Base-by-base conservation (phyloP, 2,113 vertebrate species). In the Leucoraja erinaceus region DNA sequence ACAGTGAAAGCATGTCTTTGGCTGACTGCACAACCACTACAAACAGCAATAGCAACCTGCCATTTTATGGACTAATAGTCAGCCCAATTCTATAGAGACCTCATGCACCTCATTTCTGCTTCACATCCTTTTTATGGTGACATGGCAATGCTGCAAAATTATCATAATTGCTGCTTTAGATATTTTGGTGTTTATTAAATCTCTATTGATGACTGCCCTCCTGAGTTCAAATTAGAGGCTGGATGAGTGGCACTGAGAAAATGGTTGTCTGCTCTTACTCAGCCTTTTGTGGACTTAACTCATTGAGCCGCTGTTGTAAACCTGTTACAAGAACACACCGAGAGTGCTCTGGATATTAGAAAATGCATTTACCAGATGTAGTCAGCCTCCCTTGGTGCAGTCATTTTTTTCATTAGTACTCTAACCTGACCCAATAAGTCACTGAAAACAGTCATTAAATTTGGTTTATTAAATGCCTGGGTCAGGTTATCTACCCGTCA, bases 341-440 rank as follows among this genome's bases (percentile, higher is more conserved):
- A 91, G 47, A 72, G 90, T 91, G 90, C 90, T 91, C 54, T 66
- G 90, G 90, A 91, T 72, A 91, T 91, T 70, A 91, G 90, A 91
- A 91, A 91, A 91, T 91, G 90, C 90, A 91, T 91, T 91, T 91
- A 91, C 90, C 38, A 54, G 90, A 91, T 91, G 90, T 91, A 91
- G 90, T 91, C 66, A 72, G 72, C 38, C 90, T 91, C 90, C 90
- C 90, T 72, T 54, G 90, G 33, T 74, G 68, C 90, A 91, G 90
- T 91, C 90, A 72, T 91, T 91, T 91, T 77, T 91, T 91, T 91
- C 90, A 91, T 91, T 91, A 91, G 90, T 54, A 91, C 90, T 91
- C 66, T 91, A 91, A 68, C 33, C 68, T 91, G 90, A 91, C 90
- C 90, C 90, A 54, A 22, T 70, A 72, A 91, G 90, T 70, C 90